Conservation (phyloP, 2,888 invertebrate species). For the Drosophila villosipedis region DNA sequence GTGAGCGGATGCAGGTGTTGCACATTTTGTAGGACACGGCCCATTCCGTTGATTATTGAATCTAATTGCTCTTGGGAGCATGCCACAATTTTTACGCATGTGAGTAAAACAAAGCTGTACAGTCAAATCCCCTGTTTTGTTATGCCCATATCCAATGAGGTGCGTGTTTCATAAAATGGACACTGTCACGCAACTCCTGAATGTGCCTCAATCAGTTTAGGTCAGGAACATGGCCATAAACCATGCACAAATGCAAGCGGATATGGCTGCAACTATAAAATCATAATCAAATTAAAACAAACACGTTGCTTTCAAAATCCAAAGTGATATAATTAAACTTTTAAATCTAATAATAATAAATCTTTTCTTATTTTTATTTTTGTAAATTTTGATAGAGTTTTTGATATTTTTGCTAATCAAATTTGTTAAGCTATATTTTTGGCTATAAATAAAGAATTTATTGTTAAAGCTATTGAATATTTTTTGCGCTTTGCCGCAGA, state of each 20-base stretch:
- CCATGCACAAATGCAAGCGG: constrained; percentile 20
- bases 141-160: background rate
- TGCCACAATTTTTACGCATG: constrained; percentile 16
- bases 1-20: constrained; percentile 22
- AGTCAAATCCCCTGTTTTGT: background rate
- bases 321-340: background rate
- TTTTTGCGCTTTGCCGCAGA: background rate
- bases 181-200: constrained; percentile 24
- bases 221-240: constrained; percentile 13
- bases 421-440: background rate
- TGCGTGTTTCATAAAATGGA: constrained; percentile 31
- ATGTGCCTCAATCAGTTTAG: constrained; percentile 1
- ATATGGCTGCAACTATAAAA: constrained; percentile 31
- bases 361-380: background rate
- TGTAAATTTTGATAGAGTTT: background rate
- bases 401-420: background rate
- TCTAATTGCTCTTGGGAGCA: constrained; percentile 23
- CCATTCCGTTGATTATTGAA: constrained; percentile 17
- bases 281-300: constrained; percentile 26
- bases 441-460: background rate
- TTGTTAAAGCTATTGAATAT: background rate
- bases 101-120: background rate
- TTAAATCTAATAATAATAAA: background rate
- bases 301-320: constrained; percentile 1
- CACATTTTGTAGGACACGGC: constrained; percentile 6